These are phyloP conservation scores for Helleia helle DNA, from an alignment of 2,888 invertebrate species.

Conservation along the genomic window DNA sequence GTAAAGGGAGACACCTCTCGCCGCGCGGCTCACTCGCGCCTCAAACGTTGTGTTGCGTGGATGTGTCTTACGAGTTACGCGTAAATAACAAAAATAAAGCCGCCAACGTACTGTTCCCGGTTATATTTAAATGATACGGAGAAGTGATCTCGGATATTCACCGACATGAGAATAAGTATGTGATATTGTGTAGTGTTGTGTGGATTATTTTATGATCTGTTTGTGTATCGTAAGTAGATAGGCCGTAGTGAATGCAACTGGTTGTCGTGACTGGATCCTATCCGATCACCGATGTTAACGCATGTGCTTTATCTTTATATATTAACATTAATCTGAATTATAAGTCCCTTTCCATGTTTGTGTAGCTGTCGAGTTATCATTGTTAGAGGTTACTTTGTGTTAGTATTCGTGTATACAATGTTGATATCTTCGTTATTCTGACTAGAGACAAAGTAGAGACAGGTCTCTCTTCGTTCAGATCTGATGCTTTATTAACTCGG, in stretches of 20 bases:
- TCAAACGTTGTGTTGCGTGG: constrained; percentile 36
- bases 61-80: constrained; percentile 34
- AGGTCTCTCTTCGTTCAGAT: too few species aligned
- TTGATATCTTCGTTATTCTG: too few species aligned
- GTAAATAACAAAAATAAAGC: constrained; percentile 61
- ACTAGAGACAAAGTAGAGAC: too few species aligned
- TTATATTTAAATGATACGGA: constrained; percentile 72
- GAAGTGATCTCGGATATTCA: constrained; percentile 48
- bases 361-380: too few species aligned
- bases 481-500: too few species aligned
- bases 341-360: too few species aligned
- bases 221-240: constrained; percentile 10
- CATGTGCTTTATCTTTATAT: too few species aligned
- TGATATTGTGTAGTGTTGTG: constrained; percentile 29
- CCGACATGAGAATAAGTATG: constrained; percentile 70
- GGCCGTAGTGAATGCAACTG: constrained; percentile 4
- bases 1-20: constrained; percentile 32
- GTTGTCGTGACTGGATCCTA: neutral
- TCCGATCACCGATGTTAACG: too few species aligned
- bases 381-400: too few species aligned
- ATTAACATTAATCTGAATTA: too few species aligned
- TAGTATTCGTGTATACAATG: too few species aligned
- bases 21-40: constrained; percentile 44
- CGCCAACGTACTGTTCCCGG: constrained; percentile 64
- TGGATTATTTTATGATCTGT: constrained; percentile 15